Base-by-base conservation (phyloP, 2,888 invertebrate genomes). In the Venusia cambrica region DNA sequence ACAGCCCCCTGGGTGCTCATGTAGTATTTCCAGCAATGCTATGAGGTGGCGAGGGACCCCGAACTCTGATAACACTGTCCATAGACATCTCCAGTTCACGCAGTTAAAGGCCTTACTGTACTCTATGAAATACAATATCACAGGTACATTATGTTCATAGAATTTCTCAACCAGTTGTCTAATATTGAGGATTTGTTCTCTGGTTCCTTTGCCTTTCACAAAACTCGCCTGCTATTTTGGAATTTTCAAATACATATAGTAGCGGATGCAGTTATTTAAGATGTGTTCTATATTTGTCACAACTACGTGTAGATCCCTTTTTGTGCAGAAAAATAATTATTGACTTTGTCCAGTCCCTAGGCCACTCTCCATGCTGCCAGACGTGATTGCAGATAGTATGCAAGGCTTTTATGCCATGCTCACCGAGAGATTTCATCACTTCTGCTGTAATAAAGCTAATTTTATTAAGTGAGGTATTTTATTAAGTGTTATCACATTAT, bases 21-120 rank as follows among this genome's bases (percentile, higher is more conserved):
- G n/a, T n/a, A n/a, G n/a, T n/a, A n/a, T 3, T 2, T 7, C 2
- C 2, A 18, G 18, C 6, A 18, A 8, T 6, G 6, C 2, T 2
- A 7, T 7, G 3, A 18, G 18, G 7, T 18, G 18, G 1, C 2
- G 18, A 6, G 18, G 18, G 2, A 18, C n/a, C n/a, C n/a, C 18
- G 6, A 6, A 2, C 2, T 18, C 7, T 6, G 18, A 2, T 2
- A 18, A 4, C 2, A 18, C 18, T 18, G 2, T 6, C 18, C 18
- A 18, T 4, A 18, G 2, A 7, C 18, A 18, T 2, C 2, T 7
- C 18, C 18, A 18, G 7, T 7, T 6, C 2, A 18, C 18, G 5
- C 18, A 6, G 18, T 18, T 8, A 8, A 18, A 18, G 7, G 18
- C 18, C 18, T 18, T 18, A 6, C 18, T 18, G 18, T 18, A 18